These are phyloP conservation scores for Phaethon lepturus DNA, from an alignment of 2,113 vertebrate species.

Conservation along the genomic window DNA sequence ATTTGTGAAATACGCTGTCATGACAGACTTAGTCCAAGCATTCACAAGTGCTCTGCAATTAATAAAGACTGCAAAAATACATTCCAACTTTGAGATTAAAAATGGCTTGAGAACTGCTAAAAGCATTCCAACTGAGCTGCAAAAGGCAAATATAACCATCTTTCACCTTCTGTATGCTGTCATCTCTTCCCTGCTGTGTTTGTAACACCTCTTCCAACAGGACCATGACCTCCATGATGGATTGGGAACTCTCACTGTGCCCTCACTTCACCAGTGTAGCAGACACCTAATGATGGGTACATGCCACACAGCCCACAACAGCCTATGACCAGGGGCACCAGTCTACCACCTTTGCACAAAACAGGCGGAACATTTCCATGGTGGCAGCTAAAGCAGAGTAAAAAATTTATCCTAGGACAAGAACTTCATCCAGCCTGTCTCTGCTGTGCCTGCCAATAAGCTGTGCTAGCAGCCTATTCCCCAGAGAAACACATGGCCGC, in stretches of 20 bases:
- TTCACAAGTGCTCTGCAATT: not conserved
- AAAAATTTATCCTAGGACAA: not conserved
- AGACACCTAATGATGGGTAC: not conserved
- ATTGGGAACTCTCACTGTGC: not conserved
- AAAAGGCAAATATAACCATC: not conserved
- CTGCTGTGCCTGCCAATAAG: not conserved
- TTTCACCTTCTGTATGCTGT: not conserved
- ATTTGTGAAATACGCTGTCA: not conserved
- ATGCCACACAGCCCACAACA: fast-evolving
- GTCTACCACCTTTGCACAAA: not conserved
- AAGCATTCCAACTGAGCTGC: not conserved
- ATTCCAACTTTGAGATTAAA: not conserved
- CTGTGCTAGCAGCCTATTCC: too few relatives aligned
- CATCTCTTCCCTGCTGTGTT: not conserved
- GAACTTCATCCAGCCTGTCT: not conserved
- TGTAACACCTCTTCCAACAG: not conserved
- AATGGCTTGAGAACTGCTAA: not conserved
- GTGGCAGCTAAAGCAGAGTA: not conserved
- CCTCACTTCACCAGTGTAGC: fast-evolving
- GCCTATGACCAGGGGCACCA: not conserved
- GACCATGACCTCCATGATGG: not conserved
- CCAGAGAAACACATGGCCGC: not conserved
- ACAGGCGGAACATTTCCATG: not conserved
- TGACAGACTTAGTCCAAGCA: not conserved
- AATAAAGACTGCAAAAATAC: not conserved